A percentile compares a stretch with the other conserved stretches of the same genome.
These are phyloP conservation scores for Sarcophaga rosellei DNA, from an alignment of 2,888 invertebrate species.

Conservation along the genomic window DNA sequence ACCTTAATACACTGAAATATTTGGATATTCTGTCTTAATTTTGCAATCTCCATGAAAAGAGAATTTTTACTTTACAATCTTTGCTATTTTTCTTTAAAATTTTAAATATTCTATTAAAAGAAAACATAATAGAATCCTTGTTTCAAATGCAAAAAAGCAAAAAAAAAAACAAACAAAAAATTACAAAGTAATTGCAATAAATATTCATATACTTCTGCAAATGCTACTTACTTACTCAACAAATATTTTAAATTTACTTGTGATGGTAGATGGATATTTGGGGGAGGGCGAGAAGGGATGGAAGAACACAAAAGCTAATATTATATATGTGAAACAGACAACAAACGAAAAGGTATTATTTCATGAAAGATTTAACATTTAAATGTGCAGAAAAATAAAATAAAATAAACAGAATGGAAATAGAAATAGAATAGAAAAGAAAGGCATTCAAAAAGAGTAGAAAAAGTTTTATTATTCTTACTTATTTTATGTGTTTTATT, in stretches of 20 bases:
- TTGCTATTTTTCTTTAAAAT: not conserved
- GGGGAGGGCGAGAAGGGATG: not conserved
- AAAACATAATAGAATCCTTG: not conserved
- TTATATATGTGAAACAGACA: slow-evolving; percentile 35
- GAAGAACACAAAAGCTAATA: slow-evolving; percentile 54
- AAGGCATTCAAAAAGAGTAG: not conserved
- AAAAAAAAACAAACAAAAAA: not conserved
- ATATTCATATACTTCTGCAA: slow-evolving; percentile 44
- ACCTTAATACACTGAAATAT: too few relatives aligned
- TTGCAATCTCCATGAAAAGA: not conserved
- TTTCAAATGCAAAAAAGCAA: not conserved
- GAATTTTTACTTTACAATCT: not conserved
- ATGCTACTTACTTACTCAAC: not conserved
- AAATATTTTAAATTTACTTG: not conserved
- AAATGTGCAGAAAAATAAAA: slow-evolving; percentile 76
- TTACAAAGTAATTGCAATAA: slow-evolving; percentile 43
- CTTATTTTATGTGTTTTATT: slow-evolving; percentile 47
- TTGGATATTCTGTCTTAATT: too few relatives aligned
- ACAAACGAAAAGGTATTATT: slow-evolving; percentile 73
- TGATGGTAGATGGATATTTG: not conserved
- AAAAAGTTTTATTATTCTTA: slow-evolving; percentile 52
- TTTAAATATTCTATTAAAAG: not conserved
- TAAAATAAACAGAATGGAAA: not conserved
- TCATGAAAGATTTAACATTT: slow-evolving; percentile 81
- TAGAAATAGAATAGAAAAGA: not conserved